phyloP scores from a whole-genome alignment of 2,113 vertebrate species.

The Panthera uncia region DNA sequence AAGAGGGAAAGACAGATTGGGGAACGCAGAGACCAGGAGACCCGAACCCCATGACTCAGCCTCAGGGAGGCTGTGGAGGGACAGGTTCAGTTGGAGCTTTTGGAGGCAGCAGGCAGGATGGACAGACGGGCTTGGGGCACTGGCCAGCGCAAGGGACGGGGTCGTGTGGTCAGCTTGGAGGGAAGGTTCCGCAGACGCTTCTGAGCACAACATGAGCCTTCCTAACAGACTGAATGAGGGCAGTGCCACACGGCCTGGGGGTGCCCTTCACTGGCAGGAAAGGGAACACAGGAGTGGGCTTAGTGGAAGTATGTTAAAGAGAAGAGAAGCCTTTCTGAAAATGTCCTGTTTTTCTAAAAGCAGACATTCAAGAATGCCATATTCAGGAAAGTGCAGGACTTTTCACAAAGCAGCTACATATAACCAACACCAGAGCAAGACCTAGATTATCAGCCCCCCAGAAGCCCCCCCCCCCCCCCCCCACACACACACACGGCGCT shows the following conservation, averaged over 20 bases:
- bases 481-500: neutral
- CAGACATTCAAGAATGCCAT: neutral
- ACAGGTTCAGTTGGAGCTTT: too few relatives aligned
- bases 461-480: neutral
- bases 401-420: neutral
- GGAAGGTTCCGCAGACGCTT: neutral
- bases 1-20: neutral
- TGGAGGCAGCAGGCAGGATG: neutral
- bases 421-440: neutral
- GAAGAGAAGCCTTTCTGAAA: neutral
- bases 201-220: rapidly evolving
- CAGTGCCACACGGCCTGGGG: neutral
- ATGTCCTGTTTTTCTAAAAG: neutral
- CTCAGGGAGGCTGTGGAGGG: neutral
- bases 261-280: too few relatives aligned
- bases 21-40: neutral
- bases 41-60: neutral
- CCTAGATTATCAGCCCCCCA: neutral
- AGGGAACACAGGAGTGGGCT: neutral
- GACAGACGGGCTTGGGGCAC: rapidly evolving
- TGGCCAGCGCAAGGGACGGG: neutral
- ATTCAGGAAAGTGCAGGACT: neutral
- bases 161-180: neutral
- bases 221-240: rapidly evolving
- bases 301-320: neutral